Evolutionary conservation across 2,888 invertebrate species (phyloP), one percentile per base, ranked within the genome.

Genomic region (Terebella lapidaria): DNA sequence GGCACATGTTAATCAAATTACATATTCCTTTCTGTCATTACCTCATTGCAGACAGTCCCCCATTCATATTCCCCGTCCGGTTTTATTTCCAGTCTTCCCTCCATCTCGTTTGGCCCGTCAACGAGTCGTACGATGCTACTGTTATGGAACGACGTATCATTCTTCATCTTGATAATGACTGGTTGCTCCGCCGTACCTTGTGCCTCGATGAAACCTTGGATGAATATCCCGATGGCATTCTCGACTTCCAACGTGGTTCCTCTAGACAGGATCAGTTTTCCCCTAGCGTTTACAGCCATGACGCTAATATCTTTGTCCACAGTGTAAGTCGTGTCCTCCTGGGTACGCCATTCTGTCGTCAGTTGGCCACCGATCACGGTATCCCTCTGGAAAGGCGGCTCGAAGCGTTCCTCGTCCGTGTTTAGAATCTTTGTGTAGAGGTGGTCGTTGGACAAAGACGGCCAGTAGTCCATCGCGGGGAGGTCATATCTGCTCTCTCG

Each of bases 281-380:
- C 94, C 5, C 22, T 10, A 5, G 18, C 49, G 5, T 49, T 5
- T 10, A 92, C 93, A 0, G 95, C 94, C 28, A 93, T 75, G 35
- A 97, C 88, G 75, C 92, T 95, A 53, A 99, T 94, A 77, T 99
- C 99, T 72, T 92, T 87, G 61, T 90, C 89, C 0, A 99, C 97
- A 5, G 87, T 85, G 76, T 97, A 99, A 70, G 60, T 61, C 24
- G 30, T 60, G 25, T 59, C 58, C 3, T 51, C 22, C 27, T 57
- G 24, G 2, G 62, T 52, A 18, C 22, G 24, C 3, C 46, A 47
- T 15, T 46, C 28, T 10, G 45, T 28, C 10, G 54, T 42, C 18
- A 66, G 51, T 27, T 59, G 57, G 3, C 79, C 77, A 4, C 80
- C 77, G 46, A 79, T 68, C n/a, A 46, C 35, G n/a, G 67, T 61